Percentiles rank a stretch among this genome's conserved stretches.
phyloP scores from a whole-genome alignment of 2,113 vertebrate genomes.

The Oncorhynchus kisutch region DNA sequence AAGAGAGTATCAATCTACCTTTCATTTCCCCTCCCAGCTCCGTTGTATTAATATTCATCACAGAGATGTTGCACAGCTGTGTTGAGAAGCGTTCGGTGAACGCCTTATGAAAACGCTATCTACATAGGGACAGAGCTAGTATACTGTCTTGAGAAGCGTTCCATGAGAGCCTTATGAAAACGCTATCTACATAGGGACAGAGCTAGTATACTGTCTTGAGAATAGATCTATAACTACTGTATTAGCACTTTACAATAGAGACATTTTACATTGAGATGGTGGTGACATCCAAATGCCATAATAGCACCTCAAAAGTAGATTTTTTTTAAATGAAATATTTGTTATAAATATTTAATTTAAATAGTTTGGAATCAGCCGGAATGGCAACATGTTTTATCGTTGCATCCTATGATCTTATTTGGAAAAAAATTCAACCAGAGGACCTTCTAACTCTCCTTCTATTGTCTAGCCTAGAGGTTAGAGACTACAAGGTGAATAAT shows the following conservation, averaged over 20 bases:
- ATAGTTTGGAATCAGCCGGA: conserved; percentile 59
- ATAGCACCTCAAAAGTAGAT: conserved; percentile 50
- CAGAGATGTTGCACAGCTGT: conserved; percentile 22
- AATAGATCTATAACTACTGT: conserved; percentile 9
- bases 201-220: conserved; percentile 33
- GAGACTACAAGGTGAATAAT: too few relatives aligned
- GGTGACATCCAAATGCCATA: conserved; percentile 44
- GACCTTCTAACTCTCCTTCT: conserved; percentile 27
- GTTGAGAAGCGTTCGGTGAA: conserved; percentile 37
- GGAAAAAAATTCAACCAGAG: background rate
- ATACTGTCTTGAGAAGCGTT: conserved; percentile 34
- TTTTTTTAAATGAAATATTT: conserved; percentile 63
- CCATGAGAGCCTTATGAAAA: conserved; percentile 23
- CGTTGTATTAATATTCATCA: too few relatives aligned
- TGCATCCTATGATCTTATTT: background rate
- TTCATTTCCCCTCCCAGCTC: conserved; percentile 23
- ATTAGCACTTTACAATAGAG: conserved; percentile 59
- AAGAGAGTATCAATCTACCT: conserved; percentile 31
- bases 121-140: conserved; percentile 33
- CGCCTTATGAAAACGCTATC: conserved; percentile 27
- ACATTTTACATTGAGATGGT: conserved; percentile 54
- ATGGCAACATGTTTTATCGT: conserved; percentile 37
- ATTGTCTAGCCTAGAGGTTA: too few relatives aligned
- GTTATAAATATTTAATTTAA: conserved; percentile 61
- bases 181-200: conserved; percentile 40